These are phyloP conservation scores for Frankliniella fusca DNA, from an alignment of 2,888 invertebrate genomes.

Conservation along the genomic window DNA sequence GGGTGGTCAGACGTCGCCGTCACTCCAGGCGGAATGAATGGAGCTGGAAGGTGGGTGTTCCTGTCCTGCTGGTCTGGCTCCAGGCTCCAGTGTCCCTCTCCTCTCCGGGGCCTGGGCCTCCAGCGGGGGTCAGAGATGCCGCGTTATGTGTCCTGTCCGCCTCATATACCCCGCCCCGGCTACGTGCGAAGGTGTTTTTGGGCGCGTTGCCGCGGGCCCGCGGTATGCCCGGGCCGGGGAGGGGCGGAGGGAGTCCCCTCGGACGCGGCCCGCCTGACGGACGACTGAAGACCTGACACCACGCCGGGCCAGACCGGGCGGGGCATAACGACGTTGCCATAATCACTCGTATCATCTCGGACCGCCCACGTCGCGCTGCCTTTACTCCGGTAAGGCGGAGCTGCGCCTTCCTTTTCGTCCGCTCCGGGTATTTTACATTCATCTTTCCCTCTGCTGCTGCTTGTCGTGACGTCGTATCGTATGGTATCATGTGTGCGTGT, in stretches of 20 bases:
- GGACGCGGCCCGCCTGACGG: not conserved
- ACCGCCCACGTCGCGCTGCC: constrained; percentile 1
- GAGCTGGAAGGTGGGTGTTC: no score
- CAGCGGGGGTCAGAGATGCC: not conserved
- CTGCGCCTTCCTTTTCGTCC: not conserved
- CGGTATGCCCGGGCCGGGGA: not conserved
- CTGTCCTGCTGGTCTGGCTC: no score
- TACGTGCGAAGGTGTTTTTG: not conserved
- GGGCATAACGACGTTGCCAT: constrained; percentile 10
- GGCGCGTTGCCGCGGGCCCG: not conserved
- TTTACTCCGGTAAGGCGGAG: not conserved
- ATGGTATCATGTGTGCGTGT: no score
- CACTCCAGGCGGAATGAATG: no score
- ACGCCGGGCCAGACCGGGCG: not conserved
- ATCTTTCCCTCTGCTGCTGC: not conserved
- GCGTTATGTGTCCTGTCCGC: not conserved
- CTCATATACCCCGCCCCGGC: not conserved
- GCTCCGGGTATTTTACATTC: not conserved
- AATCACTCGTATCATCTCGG: constrained; percentile 19
- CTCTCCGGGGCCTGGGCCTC: not conserved
- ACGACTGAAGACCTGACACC: not conserved
- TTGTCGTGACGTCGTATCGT: no score
- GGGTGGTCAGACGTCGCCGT: no score
- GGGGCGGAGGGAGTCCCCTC: no score
- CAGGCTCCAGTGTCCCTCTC: not conserved